Evolutionary conservation across 2,113 vertebrate genomes (phyloP).

Genomic region (Callocephalon fimbriatum): DNA sequence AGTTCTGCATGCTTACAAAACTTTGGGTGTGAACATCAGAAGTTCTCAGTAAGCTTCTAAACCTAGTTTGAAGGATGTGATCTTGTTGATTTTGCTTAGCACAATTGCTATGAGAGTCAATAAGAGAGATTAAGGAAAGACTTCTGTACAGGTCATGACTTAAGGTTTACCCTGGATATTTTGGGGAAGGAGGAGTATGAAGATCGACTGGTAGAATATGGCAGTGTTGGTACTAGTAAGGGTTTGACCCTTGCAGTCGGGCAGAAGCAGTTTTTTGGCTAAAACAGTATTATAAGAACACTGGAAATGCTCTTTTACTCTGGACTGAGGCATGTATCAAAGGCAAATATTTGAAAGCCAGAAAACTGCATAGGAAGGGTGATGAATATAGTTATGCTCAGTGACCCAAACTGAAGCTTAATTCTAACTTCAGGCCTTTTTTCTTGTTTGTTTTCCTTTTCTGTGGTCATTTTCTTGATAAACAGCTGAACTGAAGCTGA

Average conservation of each 20-base stretch:
- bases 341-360: neutral
- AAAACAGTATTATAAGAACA: neutral
- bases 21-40: neutral
- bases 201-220: neutral
- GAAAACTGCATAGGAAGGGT: neutral
- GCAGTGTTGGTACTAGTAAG: neutral
- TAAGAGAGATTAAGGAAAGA: neutral
- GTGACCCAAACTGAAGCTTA: neutral
- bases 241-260: neutral
- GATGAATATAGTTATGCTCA: neutral
- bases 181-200: neutral
- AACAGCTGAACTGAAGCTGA: neutral
- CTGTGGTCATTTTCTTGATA: neutral
- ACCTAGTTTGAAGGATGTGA: neutral
- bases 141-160: neutral
- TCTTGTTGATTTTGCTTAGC: neutral
- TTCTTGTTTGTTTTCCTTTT: neutral
- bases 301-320: neutral
- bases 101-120: neutral
- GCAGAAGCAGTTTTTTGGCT: neutral
- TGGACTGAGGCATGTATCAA: rapidly evolving
- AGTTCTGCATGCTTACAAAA: neutral
- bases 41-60: neutral
- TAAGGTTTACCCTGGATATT: neutral
- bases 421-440: neutral